These are phyloP conservation scores for Propithecus coquereli DNA, from an alignment of 2,113 vertebrate genomes.

Conservation along the genomic window DNA sequence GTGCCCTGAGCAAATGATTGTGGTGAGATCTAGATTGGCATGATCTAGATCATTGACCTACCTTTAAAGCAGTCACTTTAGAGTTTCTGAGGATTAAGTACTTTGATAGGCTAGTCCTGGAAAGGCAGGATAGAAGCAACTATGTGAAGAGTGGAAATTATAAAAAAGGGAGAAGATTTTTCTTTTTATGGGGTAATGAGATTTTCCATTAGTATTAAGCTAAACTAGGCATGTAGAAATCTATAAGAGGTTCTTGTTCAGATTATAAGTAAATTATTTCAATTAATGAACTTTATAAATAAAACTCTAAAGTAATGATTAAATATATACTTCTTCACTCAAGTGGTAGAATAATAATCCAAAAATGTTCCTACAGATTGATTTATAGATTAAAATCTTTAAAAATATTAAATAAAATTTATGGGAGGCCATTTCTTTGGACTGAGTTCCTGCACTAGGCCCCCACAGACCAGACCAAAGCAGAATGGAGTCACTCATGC, in stretches of 20 bases:
- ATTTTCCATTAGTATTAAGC: background rate
- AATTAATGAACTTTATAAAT: background rate
- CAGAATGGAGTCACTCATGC: background rate
- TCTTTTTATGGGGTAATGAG: background rate
- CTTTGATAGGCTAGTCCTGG: background rate
- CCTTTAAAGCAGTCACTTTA: background rate
- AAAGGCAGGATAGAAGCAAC: background rate
- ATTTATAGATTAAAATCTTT: background rate
- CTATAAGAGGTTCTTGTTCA: background rate
- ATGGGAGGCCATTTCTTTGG: background rate
- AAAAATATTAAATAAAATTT: background rate
- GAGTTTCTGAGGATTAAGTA: background rate
- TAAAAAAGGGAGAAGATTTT: background rate
- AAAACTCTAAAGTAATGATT: background rate
- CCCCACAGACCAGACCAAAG: background rate
- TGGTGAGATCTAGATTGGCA: background rate
- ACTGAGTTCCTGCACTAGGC: background rate
- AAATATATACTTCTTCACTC: background rate
- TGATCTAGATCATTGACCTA: background rate
- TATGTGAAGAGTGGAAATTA: background rate
- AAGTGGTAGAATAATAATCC: background rate
- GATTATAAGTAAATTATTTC: constrained; percentile 3
- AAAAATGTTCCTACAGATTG: background rate
- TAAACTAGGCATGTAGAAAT: background rate
- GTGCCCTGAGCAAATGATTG: background rate